phyloP scores from a whole-genome alignment of 2,888 invertebrate genomes.

The Campoplex capitator region DNA sequence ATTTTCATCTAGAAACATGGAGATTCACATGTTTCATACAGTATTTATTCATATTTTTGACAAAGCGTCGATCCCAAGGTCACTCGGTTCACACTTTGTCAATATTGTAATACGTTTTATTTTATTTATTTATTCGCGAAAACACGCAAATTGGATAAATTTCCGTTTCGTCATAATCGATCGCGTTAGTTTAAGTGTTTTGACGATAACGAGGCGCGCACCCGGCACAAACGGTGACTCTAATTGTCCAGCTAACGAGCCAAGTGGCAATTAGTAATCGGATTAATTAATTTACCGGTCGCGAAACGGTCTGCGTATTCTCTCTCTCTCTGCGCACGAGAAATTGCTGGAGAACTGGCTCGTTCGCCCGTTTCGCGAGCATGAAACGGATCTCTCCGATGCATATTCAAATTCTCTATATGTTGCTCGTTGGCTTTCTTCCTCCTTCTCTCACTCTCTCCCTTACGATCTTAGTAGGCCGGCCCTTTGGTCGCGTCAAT shows the following conservation, averaged over 20 bases:
- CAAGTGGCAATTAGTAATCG: conserved; percentile 73
- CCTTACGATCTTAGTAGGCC: conserved; percentile 3
- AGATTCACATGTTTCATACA: not conserved
- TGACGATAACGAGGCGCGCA: conserved; percentile 65
- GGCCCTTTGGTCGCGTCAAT: conserved; percentile 21
- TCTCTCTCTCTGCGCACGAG: conserved; percentile 10
- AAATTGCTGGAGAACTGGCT: conserved; percentile 25
- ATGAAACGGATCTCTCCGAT: conserved; percentile 60
- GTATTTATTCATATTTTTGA: no score
- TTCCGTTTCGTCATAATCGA: conserved; percentile 15
- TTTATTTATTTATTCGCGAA: not conserved
- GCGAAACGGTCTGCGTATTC: conserved; percentile 37
- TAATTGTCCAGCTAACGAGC: conserved; percentile 71
- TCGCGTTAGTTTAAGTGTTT: conserved; percentile 29
- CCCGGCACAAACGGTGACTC: conserved; percentile 64
- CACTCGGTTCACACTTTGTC: not conserved
- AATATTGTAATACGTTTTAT: not conserved
- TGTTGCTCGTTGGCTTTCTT: conserved; percentile 43
- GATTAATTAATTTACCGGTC: conserved; percentile 72
- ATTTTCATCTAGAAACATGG: not conserved
- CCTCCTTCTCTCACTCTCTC: conserved; percentile 28
- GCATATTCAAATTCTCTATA: conserved; percentile 63
- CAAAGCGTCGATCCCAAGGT: not conserved
- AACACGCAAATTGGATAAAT: not conserved
- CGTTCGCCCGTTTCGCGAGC: conserved; percentile 21